Conservation (phyloP, 2,797 vertebrate species). For the Dicrostonyx torquatus region DNA sequence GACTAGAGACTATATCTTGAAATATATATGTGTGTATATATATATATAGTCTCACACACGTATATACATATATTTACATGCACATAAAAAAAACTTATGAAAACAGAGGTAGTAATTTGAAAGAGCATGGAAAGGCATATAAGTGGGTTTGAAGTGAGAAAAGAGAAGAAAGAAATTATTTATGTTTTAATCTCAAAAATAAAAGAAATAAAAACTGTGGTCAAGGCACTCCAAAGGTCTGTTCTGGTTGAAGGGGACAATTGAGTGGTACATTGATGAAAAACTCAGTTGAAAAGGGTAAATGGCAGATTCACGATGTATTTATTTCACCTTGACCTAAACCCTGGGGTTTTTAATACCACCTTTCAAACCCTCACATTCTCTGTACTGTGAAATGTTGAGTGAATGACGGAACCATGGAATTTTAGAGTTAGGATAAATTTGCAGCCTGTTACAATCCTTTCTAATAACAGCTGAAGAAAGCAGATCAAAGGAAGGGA, state of each 20-base stretch:
- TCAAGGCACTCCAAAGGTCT: conserved; percentile 47
- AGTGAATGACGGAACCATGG: neutral
- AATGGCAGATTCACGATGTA: neutral
- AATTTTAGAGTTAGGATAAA: conserved; percentile 1
- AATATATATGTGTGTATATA: neutral
- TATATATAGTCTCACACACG: neutral
- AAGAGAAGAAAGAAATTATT: neutral
- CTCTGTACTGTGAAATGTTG: accelerated
- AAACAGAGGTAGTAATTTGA: neutral
- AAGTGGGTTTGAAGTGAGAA: neutral
- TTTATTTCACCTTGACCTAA: neutral
- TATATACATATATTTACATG: neutral
- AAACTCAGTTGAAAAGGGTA: neutral
- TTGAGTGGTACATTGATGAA: neutral
- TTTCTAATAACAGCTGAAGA: conserved; percentile 29
- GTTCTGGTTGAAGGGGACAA: neutral
- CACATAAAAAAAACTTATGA: neutral
- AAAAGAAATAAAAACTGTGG: neutral
- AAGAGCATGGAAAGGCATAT: neutral
- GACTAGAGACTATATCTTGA: neutral
- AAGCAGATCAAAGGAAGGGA: conserved; percentile 17
- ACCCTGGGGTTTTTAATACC: neutral
- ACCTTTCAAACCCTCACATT: accelerated
- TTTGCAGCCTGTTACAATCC: neutral
- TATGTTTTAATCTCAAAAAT: neutral